phyloP scores from a whole-genome alignment of 2,113 vertebrate species.

The Nerophis lumbriciformis region DNA sequence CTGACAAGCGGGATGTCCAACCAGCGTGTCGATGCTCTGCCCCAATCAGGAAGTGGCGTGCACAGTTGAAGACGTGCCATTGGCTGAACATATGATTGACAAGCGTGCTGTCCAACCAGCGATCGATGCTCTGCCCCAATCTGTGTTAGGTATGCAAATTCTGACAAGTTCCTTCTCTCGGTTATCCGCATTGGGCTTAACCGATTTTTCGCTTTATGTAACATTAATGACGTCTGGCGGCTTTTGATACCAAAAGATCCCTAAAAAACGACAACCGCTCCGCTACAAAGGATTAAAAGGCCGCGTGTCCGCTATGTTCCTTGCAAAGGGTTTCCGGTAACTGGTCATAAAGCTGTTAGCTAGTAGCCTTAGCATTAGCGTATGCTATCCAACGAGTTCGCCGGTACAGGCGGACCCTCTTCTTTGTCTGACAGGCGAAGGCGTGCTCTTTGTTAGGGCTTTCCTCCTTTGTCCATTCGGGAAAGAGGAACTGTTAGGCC shows the following conservation, averaged over 20 bases:
- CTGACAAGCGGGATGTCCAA: conserved; percentile 25
- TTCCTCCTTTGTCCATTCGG: conserved; percentile 62
- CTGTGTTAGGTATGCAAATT: conserved; percentile 44
- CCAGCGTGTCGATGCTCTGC: conserved; percentile 5
- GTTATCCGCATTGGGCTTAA: conserved; percentile 27
- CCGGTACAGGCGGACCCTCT: conserved; percentile 64
- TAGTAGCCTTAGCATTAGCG: conserved; percentile 39
- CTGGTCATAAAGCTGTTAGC: conserved; percentile 50
- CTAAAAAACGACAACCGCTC: not conserved
- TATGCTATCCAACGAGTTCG: conserved; percentile 47
- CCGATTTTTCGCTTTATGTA: conserved; percentile 33
- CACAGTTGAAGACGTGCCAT: conserved; percentile 12
- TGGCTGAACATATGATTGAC: conserved; percentile 28
- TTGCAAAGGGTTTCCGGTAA: conserved; percentile 33
- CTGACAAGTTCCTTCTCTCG: conserved; percentile 41
- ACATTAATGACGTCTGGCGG: not conserved
- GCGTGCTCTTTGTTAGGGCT: conserved; percentile 76
- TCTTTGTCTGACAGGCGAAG: conserved; percentile 77
- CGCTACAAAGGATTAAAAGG: conserved; percentile 1
- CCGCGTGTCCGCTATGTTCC: conserved; percentile 38
- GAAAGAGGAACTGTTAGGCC: conserved; percentile 48
- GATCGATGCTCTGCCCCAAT: conserved; percentile 26
- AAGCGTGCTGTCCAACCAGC: conserved; percentile 25
- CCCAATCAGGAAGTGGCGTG: not conserved
- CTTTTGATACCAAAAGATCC: not conserved